A percentile compares a stretch with the other conserved stretches of the same genome.
These are phyloP conservation scores for Diaphora mendica DNA, from an alignment of 2,888 invertebrate species.

Conservation along the genomic window DNA sequence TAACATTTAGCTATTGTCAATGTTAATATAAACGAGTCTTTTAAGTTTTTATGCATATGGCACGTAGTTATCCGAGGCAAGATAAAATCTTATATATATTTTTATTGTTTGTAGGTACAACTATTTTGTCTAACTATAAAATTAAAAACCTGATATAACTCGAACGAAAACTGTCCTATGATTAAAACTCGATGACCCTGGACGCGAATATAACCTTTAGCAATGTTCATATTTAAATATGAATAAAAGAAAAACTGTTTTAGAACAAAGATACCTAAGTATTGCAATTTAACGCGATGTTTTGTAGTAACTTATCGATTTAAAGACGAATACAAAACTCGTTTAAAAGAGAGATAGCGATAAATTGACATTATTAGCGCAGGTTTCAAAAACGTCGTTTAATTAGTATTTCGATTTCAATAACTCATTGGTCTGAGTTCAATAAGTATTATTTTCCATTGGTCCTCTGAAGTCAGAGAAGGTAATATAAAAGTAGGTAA, in stretches of 20 bases:
- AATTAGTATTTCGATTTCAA: not conserved
- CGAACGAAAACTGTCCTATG: conserved; percentile 6
- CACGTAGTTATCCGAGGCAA: not conserved
- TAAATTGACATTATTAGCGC: not conserved
- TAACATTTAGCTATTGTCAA: not conserved
- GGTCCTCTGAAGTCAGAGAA: not conserved
- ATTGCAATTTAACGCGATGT: not conserved
- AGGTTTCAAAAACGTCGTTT: not conserved
- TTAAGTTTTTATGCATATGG: not conserved
- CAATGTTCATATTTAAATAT: not conserved
- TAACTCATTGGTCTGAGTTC: too few relatives aligned
- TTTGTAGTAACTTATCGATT: not conserved
- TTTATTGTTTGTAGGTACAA: not conserved
- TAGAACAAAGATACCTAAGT: not conserved
- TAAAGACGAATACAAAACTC: not conserved
- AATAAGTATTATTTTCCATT: not conserved
- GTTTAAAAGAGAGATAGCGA: not conserved
- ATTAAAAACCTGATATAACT: not conserved
- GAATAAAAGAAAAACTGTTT: not conserved
- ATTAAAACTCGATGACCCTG: conserved; percentile 27
- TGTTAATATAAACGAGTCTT: not conserved
- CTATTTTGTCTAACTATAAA: not conserved
- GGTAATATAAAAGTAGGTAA: not conserved
- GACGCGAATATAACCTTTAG: conserved; percentile 31
- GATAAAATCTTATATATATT: not conserved